Evolutionary conservation across 2,797 vertebrate species (phyloP).

Genomic region (Danionella dracula): DNA sequence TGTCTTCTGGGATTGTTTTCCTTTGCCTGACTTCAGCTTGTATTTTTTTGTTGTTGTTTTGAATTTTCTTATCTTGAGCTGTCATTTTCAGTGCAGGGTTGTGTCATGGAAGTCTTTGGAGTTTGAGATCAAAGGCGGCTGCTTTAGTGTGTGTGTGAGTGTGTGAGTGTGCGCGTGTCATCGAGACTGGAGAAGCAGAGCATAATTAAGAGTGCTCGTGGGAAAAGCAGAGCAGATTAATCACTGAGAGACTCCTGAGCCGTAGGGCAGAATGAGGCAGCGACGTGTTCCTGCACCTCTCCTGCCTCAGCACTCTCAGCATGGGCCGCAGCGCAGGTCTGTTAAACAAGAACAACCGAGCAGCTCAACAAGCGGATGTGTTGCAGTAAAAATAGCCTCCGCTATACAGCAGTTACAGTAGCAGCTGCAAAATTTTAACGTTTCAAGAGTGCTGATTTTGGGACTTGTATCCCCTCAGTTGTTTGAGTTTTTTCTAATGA

Average conservation of each 20-base stretch:
- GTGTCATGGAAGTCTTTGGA: conserved; percentile 24
- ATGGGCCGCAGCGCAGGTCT: background rate
- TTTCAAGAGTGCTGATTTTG: background rate
- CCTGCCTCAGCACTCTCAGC: background rate
- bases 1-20: background rate
- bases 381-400: background rate
- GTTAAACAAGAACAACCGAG: conserved; percentile 7
- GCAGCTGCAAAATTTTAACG: background rate
- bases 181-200: conserved; percentile 21
- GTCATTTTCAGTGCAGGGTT: conserved; percentile 13
- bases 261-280: conserved; percentile 14
- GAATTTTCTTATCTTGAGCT: conserved; percentile 4
- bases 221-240: conserved; percentile 35
- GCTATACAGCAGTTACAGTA: background rate
- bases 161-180: conserved; percentile 6
- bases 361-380: background rate
- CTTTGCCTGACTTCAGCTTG: background rate
- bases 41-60: conserved; percentile 1
- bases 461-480: too few species aligned
- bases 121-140: conserved; percentile 27
- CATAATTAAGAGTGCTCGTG: conserved; percentile 34
- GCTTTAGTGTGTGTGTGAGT: background rate
- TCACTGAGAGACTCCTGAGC: conserved; percentile 36
- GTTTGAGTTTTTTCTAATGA: too few species aligned
- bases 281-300: background rate